These are phyloP conservation scores for Melikaiella ostensackeni DNA, from an alignment of 2,888 invertebrate genomes.

Conservation along the genomic window DNA sequence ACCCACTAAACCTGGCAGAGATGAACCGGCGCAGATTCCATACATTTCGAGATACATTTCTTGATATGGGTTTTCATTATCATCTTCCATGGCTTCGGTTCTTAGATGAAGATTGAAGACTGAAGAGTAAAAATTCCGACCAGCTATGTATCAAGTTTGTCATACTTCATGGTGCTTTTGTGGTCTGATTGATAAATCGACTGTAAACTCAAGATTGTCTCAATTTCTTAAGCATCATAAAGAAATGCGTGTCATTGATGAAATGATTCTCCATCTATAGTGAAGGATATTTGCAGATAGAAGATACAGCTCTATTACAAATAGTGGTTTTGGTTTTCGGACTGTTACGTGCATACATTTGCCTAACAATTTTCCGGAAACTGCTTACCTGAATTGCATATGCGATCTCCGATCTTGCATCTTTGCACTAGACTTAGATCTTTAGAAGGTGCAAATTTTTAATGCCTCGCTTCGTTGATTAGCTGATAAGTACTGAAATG, in stretches of 20 bases:
- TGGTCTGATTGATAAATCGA: slow-evolving; percentile 1
- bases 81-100: neutral
- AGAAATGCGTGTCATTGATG: neutral
- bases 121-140: neutral
- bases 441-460: neutral
- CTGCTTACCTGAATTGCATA: slow-evolving; percentile 40
- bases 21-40: slow-evolving; percentile 45
- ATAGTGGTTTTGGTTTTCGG: slow-evolving; percentile 55
- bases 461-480: neutral
- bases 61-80: neutral
- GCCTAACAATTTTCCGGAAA: slow-evolving; percentile 61
- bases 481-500: neutral
- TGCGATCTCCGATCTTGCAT: slow-evolving; percentile 11
- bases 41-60: neutral
- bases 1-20: slow-evolving; percentile 49
- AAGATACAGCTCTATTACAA: neutral
- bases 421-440: neutral
- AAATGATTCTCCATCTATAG: neutral
- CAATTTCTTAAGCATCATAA: neutral
- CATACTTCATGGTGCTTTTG: neutral
- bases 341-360: slow-evolving; percentile 61
- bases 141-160: slow-evolving; percentile 6
- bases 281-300: neutral
- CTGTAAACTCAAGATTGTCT: neutral
- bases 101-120: neutral